Evolutionary conservation across 2,797 vertebrate genomes (phyloP), one percentile per base, ranked within the genome.

Genomic region (Adelosebastes latens): DNA sequence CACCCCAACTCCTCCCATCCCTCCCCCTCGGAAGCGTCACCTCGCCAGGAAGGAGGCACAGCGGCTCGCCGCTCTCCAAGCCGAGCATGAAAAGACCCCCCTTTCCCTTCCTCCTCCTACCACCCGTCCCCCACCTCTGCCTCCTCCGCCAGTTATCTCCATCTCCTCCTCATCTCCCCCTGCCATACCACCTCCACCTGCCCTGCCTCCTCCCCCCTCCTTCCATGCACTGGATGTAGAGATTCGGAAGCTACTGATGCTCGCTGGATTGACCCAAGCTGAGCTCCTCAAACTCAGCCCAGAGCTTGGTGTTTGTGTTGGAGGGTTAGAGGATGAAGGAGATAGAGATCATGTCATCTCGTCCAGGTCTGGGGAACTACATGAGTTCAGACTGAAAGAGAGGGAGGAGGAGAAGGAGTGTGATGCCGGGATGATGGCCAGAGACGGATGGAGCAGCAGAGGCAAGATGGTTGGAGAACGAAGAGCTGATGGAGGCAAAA

Each of bases 261-360:
- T 96, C 3, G 96, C 96, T 8, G 96, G 96, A 29, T 78, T 96
- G 83, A 96, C 96, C 32, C 96, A 96, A 89, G 96, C 95, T 1
- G 96, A 96, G 88, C 93, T 96, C 71, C 95, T 96, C 52, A 95
- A 95, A 81, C 95, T 96, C 79, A 96, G 96, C 88, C 96, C 96
- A 0, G 96, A 96, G 89, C 92, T 96, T 5, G 92, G 96, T 1
- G 95, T 94, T 61, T 96, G 95, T 58, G 94, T 96, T 0, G 93
- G 89, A 59, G 91, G 69, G 29, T 56, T 94, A 8, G 94, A 93
- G 74, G 93, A 94, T 13, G 94, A 95, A 29, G 93, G 69, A 32
- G 87, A 90, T 14, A 81, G 39, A 52, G 86, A 77, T 25, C 66
- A 79, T 53, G 34, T 74, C 27, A 69, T 87, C 46, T 39, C 72